Evolutionary conservation across 2,888 invertebrate species (phyloP), one percentile per base, ranked within the genome.

Genomic region (Clusia tigrina): DNA sequence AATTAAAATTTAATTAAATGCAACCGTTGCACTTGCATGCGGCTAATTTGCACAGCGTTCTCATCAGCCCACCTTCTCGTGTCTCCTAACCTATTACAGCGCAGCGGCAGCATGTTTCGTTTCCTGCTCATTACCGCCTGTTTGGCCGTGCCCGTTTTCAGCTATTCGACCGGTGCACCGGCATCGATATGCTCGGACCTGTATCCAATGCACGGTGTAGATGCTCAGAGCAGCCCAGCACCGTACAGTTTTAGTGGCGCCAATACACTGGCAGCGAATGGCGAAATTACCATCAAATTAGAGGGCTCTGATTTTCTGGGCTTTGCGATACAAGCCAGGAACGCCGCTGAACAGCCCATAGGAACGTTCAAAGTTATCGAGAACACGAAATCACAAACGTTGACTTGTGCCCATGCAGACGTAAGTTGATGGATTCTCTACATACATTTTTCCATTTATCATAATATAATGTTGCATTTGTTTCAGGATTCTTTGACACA

Each of bases 401-500:
- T 82, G 32, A 74, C 72, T 17, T 83, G 83, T 62, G 73, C 74
- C 1, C 74, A 70, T 37, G 60, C 72, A 5, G 71, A 74, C 64
- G 82, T 81, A 69, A 72, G 74, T 68, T n/a, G 42, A 6, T 10
- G 6, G n/a, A 15, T 42, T 15, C 42, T 6, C n/a, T 3, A 15
- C 26, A 46, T 25, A 46, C 5, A 56, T 42, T 2, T 2, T 22
- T n/a, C 24, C 5, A n/a, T 22, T 2, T 38, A 1, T 22, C 32
- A 32, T 2, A 22, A 25, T 48, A 56, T 15, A 26, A 15, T 18
- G 10, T 9, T 0, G 9, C n/a, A 42, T 38, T 38, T 54, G 59
- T 54, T 81, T 32, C 80, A 91, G 90, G 89, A 89, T 73, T 87
- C 89, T 0, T 85, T 90, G 23, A 91, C 91, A 2, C 92, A 92